Base-by-base conservation (phyloP, 2,888 invertebrate species). In the Drosophila acutilabella region DNA sequence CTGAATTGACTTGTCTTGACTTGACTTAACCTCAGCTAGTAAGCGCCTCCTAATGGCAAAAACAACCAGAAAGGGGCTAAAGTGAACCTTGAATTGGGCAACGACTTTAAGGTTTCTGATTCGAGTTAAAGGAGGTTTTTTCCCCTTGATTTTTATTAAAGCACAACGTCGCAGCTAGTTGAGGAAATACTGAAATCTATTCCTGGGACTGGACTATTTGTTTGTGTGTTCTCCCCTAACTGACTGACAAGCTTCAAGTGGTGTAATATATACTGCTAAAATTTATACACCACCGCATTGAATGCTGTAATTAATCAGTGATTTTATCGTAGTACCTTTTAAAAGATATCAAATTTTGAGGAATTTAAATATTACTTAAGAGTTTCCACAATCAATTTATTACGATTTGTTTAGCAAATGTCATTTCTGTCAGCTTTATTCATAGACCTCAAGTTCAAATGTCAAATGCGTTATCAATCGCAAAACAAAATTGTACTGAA, bases 41-140 rank as follows among this genome's bases (percentile, higher is more conserved):
- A 60, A 64, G 38, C 58, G 50, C 53, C 51, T 54, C 48, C 59
- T 68, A 64, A 68, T 75, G 77, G 76, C 66, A 64, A 61, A 54
- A 50, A 54, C 41, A 53, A 26, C 47, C 54, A 48, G n/a, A 36
- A 1, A 8, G 11, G 26, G 13, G 23, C 44, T 23, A 48, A 57
- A 47, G 23, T 41, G 56, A 18, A 38, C 26, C 18, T 45, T 47
- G 23, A 47, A 26, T 38, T 18, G 20, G 50, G 45, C 16, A 14
- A 20, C 14, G 13, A 14, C 20, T 40, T 26, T 14, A 10, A 16
- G 26, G 47, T 13, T n/a, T 23, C 16, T 5, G 26, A 13, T 13
- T 30, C 13, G n/a, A 26, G 16, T 44, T n/a, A 2, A 14, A 16
- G 13, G 18, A 16, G 4, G 23, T 33, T 18, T 8, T 42, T 14